Base-by-base conservation (phyloP, 2,888 invertebrate species). In the Hirtodrosophila cameraria region DNA sequence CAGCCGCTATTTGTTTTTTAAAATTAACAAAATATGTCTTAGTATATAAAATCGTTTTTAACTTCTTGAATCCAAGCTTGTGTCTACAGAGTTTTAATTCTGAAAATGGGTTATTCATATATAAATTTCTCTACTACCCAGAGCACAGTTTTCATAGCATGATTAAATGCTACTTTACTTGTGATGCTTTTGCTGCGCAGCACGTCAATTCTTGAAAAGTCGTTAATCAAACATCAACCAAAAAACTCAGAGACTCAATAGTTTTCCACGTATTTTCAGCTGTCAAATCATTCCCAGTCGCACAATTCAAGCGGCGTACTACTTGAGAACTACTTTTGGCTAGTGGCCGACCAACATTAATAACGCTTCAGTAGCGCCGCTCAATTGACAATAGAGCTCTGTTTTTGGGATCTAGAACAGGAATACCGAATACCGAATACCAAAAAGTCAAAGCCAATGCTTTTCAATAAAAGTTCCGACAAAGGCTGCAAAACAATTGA, bases 401-500 rank as follows among this genome's bases (percentile, higher is more conserved):
- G 9, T 25, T 6, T 8, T 4, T 11, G 5, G 12, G 53, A 52
- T 25, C 28, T 18, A 28, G 45, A 33, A 27, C 36, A 39, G 35
- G 43, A 15, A 27, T 42, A 33, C 18, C 42, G 27, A 39, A 33
- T 36, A 16, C 18, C 55, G n/a, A n/a, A n/a, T n/a, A n/a, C 23
- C 23, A 23, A 49, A 52, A 36, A 52, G 28, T 23, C 57, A 33
- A 11, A 11, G 39, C 16, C 49, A 41, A 42, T 69, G 74, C 70
- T 69, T 72, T 82, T 63, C 72, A 86, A 86, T 79, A 86, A 80
- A 83, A 86, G 63, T 83, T 75, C 85, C 78, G 78, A 84, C 81
- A 78, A 81, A 84, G 82, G 74, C 41, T 5, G 33, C 48, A 48
- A 66, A 75, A 79, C 80, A 86, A 80, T 86, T 80, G 65, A 41